Percentiles rank a stretch among this genome's conserved stretches.
phyloP scores from a whole-genome alignment of 2,113 vertebrate genomes.

The Ammodytes dubius region DNA sequence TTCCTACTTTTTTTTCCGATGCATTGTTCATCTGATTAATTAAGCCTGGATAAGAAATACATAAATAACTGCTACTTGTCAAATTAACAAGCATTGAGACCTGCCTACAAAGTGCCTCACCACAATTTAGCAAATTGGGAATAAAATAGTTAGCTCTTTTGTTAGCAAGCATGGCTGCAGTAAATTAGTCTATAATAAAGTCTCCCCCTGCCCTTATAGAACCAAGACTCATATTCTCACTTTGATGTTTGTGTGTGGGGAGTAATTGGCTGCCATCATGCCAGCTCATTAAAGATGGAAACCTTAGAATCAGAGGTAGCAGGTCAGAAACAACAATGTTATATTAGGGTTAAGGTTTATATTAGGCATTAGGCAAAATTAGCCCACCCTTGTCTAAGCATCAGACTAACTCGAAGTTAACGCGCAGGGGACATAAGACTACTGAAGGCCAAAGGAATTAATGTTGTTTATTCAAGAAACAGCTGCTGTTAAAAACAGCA shows the following conservation, averaged over 20 bases:
- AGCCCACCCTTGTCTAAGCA: not conserved
- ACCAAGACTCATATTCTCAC: not conserved
- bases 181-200: not conserved
- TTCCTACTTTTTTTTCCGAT: conserved; percentile 22
- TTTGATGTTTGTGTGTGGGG: not conserved
- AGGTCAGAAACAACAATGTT: conserved; percentile 17
- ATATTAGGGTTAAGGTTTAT: not conserved
- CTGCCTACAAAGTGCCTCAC: not conserved
- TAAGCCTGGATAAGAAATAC: conserved; percentile 23
- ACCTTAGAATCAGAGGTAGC: conserved; percentile 17
- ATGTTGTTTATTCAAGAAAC: not conserved
- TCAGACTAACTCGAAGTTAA: not conserved
- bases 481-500: not conserved
- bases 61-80: conserved; percentile 37
- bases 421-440: not conserved
- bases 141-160: conserved; percentile 11
- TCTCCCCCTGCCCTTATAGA: not conserved
- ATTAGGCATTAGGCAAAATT: not conserved
- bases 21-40: conserved; percentile 33
- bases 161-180: conserved; percentile 4
- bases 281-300: conserved; percentile 14
- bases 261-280: not conserved
- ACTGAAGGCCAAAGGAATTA: not conserved
- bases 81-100: conserved; percentile 19
- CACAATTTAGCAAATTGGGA: conserved; percentile 12